phyloP scores from a whole-genome alignment of 2,797 vertebrate species.

The Melanogrammus aeglefinus region DNA sequence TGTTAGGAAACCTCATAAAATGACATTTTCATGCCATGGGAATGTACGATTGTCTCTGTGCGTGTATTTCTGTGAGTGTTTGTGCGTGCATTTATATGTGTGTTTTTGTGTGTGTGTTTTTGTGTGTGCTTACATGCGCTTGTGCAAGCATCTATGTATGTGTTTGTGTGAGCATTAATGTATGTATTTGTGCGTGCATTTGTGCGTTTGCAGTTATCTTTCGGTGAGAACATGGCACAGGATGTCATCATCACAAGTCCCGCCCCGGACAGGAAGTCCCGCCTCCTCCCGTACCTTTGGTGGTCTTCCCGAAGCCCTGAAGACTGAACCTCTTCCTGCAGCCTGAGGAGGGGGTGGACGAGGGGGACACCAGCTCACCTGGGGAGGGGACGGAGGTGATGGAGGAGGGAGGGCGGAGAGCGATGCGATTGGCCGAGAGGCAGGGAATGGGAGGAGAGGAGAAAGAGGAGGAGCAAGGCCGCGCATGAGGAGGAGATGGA shows the following conservation, averaged over 20 bases:
- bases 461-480: slow-evolving; percentile 31
- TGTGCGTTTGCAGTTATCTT: not conserved
- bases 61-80: too few relatives aligned
- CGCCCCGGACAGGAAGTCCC: too few relatives aligned
- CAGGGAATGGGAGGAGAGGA: not conserved
- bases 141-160: not conserved
- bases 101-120: too few relatives aligned
- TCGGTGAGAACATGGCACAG: not conserved
- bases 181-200: not conserved
- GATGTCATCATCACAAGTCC: slow-evolving; percentile 5
- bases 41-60: too few relatives aligned
- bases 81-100: too few relatives aligned
- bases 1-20: too few relatives aligned
- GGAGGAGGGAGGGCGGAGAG: slow-evolving; percentile 2
- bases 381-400: slow-evolving; percentile 39
- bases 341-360: slow-evolving; percentile 81
- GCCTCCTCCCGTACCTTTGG: slow-evolving; percentile 77
- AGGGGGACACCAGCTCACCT: slow-evolving; percentile 82
- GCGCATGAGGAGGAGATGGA: slow-evolving; percentile 36
- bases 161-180: not conserved
- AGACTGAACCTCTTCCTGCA: slow-evolving; percentile 89
- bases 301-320: slow-evolving; percentile 92
- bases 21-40: too few relatives aligned
- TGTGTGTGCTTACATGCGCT: not conserved
- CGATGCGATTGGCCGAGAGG: slow-evolving; percentile 4